Base-by-base conservation (phyloP, 1,140 invertebrate genomes). In the Megathymus violae region DNA sequence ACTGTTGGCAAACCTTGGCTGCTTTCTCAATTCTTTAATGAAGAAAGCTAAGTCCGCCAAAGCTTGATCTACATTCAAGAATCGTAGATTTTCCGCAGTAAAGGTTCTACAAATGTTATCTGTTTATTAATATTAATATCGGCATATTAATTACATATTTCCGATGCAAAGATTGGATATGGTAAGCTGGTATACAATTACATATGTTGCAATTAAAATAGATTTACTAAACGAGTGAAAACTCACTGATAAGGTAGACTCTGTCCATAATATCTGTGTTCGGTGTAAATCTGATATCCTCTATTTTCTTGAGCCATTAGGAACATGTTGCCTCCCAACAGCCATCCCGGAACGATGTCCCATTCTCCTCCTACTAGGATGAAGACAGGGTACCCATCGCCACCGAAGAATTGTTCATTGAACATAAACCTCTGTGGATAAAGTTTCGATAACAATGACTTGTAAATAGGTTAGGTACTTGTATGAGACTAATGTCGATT, bases 211-310 rank as follows among this genome's bases (percentile, higher is more conserved):
- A 40, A 40, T 4, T 40, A 4, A 9, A 40, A 7, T 4, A 46
- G 11, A 17, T 17, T n/a, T n/a, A n/a, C n/a, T n/a, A n/a, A n/a
- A n/a, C n/a, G n/a, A n/a, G n/a, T n/a, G n/a, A n/a, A n/a, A n/a
- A 59, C 91, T 88, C 92, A 96, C 95, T 67, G 60, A 40, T 94
- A 95, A 3, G 96, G 97, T 65, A 92, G 92, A 76, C 95, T 96
- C 67, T 94, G 73, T 25, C 97, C 97, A 82, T 97, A 97, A 85
- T 94, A 97, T 46, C 96, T 92, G 86, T 98, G 97, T 77, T 98
- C 97, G 0, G 97, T 93, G 62, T 94, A 94, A 54, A 94, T 91
- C 71, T 94, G 80, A 11, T 91, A 91, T 3, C 95, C 97, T 36
- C 92, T 92, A 72, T 95, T 92, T 40, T 94, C 86, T 48, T 92